These are phyloP conservation scores for Halisarca cf. caerulea DNA, from an alignment of 37 sponge, comb jelly and placozoan genomes.

Conservation along the genomic window DNA sequence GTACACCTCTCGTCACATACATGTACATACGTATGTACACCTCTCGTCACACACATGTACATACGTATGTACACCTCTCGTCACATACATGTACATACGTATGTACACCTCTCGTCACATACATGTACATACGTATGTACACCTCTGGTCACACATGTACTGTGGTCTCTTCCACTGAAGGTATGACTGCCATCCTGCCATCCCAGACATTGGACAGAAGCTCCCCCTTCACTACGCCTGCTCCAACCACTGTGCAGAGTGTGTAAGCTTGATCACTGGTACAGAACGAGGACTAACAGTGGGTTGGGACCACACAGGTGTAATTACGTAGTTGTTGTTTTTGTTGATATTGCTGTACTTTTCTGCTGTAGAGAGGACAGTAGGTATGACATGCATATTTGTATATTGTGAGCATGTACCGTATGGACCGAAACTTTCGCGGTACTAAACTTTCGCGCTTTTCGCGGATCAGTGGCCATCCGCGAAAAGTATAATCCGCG, in stretches of 20 bases:
- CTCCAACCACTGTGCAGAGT: conserved; percentile 17
- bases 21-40: too few species aligned
- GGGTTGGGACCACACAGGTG: neutral
- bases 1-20: too few species aligned
- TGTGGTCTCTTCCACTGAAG: neutral
- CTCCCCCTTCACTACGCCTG: conserved; percentile 30
- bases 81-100: neutral
- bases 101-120: neutral
- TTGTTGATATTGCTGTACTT: neutral
- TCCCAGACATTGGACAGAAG: neutral
- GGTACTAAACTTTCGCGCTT: too few species aligned
- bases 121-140: neutral
- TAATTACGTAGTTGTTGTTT: neutral
- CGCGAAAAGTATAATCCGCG: too few species aligned
- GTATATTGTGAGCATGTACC: too few species aligned
- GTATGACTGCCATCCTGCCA: conserved; percentile 2
- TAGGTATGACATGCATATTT: too few species aligned
- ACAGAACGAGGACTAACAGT: conserved; percentile 7
- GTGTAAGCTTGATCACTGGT: neutral
- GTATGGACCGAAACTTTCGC: too few species aligned
- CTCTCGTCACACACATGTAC: too few species aligned
- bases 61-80: neutral
- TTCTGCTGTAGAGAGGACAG: too few species aligned
- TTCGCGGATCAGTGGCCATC: too few species aligned
- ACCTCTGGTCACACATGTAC: neutral